These are phyloP conservation scores for Melanocharis versteri DNA, from an alignment of 2,113 vertebrate species.

Conservation along the genomic window DNA sequence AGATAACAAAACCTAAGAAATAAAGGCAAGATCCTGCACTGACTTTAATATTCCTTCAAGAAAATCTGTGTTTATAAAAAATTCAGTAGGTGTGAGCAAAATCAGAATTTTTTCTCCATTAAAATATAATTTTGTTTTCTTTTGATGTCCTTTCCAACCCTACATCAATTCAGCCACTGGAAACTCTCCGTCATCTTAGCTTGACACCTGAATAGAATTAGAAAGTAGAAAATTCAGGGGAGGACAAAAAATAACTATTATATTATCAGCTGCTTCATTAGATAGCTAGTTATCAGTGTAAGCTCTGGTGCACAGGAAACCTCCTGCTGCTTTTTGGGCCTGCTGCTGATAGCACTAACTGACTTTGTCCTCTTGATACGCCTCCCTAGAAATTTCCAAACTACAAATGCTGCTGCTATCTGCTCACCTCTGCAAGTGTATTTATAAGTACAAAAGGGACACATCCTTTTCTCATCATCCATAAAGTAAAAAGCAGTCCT, in stretches of 20 bases:
- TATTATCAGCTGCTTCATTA: constrained; percentile 1
- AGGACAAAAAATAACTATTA: neutral
- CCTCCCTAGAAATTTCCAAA: neutral
- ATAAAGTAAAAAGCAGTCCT: neutral
- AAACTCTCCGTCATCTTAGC: neutral
- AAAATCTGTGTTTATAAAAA: neutral
- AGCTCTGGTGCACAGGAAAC: neutral
- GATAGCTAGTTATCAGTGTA: neutral
- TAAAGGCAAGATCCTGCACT: neutral
- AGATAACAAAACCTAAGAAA: neutral
- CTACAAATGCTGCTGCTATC: neutral
- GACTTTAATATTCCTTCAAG: neutral
- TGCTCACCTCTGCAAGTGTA: neutral
- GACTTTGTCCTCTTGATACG: neutral
- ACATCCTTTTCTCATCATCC: neutral
- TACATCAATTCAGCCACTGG: neutral
- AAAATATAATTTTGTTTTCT: neutral
- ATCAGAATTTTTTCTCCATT: neutral
- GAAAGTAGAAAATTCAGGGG: neutral
- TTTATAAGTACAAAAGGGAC: neutral
- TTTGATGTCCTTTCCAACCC: neutral
- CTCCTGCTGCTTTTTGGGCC: neutral
- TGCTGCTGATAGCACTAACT: neutral
- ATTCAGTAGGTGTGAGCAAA: neutral
- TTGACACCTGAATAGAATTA: neutral